Base-by-base conservation (phyloP, 2,888 invertebrate genomes). In the Parapristionchus giblindavisi region DNA sequence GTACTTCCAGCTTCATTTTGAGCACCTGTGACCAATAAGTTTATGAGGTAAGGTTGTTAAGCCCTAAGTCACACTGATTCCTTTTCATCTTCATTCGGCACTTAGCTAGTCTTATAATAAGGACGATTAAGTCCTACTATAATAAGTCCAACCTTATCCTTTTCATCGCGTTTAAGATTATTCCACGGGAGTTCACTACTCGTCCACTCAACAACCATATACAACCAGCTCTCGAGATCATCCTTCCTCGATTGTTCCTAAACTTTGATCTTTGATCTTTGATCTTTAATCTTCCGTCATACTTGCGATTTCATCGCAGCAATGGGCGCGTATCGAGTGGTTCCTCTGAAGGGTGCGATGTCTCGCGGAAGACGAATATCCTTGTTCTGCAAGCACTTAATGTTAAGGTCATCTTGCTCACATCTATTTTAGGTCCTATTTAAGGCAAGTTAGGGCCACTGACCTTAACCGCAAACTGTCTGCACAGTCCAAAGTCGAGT, bases 121-220 rank as follows among this genome's bases (percentile, higher is more conserved):
- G n/a, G n/a, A n/a, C n/a, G n/a, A n/a, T n/a, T n/a, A n/a, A 21
- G 21, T 65, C 29, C 43, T 17, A 43, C 17, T 17, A 14, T 17
- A 43, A 14, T 14, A 14, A 14, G 43, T 14, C 29, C 36, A 4
- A 65, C 63, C 21, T 65, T 40, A 4, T 65, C 63, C 29, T 65
- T 65, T 29, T 43, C 40, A 8, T 65, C 63, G n/a, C 63, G 27
- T 17, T 43, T 43, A 17, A 65, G 43, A 36, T 83, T 80, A 21
- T 79, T 60, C 85, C 85, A 85, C 8, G 85, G 85, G 17, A 85
- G 68, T 21, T 75, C 77, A 14, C 84, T 84, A 21, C 79, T 74
- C n/a, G 85, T 84, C 85, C 85, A 85, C 68, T 82, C 81, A n/a
- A 81, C 78, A 8, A 82, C 80, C 85, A 85, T 84, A 75, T 85